Conservation (phyloP, 2,113 vertebrate species). For the Cyprinodon variegatus region DNA sequence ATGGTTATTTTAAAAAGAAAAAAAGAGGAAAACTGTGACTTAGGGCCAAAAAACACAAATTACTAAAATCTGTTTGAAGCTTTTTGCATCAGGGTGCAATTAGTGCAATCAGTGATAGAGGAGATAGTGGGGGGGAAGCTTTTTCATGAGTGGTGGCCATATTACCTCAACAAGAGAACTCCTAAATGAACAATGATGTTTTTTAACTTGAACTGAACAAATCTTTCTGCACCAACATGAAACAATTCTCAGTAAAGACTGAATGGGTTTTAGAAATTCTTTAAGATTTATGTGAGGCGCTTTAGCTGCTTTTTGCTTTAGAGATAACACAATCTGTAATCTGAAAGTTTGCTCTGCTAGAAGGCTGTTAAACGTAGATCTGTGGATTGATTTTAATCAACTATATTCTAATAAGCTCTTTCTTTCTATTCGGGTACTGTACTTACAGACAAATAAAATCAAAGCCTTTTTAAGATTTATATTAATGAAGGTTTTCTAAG, state of each 20-base stretch:
- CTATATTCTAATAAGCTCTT: too few relatives aligned
- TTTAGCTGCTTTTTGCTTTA: background rate
- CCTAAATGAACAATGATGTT: background rate
- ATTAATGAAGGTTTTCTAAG: too few relatives aligned
- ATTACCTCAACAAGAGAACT: background rate
- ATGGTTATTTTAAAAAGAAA: background rate
- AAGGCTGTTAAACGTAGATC: background rate
- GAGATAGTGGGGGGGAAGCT: background rate
- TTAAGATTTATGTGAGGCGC: background rate
- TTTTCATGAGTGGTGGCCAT: background rate
- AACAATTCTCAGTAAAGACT: background rate
- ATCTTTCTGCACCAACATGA: background rate
- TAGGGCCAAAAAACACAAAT: too few relatives aligned
- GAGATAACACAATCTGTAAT: too few relatives aligned
- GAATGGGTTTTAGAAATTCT: background rate
- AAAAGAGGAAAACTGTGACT: too few relatives aligned
- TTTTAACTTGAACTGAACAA: background rate
- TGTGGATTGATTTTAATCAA: too few relatives aligned
- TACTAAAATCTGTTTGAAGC: too few relatives aligned
- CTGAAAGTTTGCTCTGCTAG: background rate
- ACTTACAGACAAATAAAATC: too few relatives aligned
- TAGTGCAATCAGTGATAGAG: too few relatives aligned
- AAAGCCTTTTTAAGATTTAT: too few relatives aligned
- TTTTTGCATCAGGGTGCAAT: too few relatives aligned
- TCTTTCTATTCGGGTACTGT: too few relatives aligned